phyloP scores from a whole-genome alignment of 2,888 invertebrate species.

The Steromphala cineraria region DNA sequence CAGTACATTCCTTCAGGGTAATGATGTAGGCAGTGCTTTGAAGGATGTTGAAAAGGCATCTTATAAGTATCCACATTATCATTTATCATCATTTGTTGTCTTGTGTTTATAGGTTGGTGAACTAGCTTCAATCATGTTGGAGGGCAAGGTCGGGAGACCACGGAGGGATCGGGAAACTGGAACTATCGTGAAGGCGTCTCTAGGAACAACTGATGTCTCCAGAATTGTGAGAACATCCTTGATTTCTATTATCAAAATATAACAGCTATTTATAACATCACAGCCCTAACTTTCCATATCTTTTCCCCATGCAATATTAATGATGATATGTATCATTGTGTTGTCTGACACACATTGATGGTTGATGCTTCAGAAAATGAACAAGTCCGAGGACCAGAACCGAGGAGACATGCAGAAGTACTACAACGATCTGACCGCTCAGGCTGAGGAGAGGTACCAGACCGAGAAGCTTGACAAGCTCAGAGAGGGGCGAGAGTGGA shows the following conservation, averaged over 20 bases:
- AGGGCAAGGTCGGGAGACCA: conserved; percentile 56
- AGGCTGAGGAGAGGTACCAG: conserved; percentile 51
- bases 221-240: conserved; percentile 27
- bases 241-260: no score
- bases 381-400: conserved; percentile 29
- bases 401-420: conserved; percentile 35
- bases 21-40: no score
- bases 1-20: no score
- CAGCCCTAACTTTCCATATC: no score
- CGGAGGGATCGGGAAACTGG: conserved; percentile 53
- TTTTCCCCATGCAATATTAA: no score
- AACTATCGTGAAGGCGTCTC: conserved; percentile 37
- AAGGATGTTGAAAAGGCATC: no score
- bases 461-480: conserved; percentile 50
- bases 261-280: no score
- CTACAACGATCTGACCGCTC: conserved; percentile 48
- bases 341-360: no score
- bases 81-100: no score
- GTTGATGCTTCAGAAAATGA: conserved; percentile 38
- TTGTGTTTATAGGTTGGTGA: conserved; percentile 46
- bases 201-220: conserved; percentile 36
- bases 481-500: conserved; percentile 52
- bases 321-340: no score
- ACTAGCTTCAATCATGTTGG: conserved; percentile 47
- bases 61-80: no score